A percentile compares a stretch with the other conserved stretches of the same genome.
Evolutionary conservation across 2,797 vertebrate species (phyloP).

Genomic region (Platyrinchus mystaceus): DNA sequence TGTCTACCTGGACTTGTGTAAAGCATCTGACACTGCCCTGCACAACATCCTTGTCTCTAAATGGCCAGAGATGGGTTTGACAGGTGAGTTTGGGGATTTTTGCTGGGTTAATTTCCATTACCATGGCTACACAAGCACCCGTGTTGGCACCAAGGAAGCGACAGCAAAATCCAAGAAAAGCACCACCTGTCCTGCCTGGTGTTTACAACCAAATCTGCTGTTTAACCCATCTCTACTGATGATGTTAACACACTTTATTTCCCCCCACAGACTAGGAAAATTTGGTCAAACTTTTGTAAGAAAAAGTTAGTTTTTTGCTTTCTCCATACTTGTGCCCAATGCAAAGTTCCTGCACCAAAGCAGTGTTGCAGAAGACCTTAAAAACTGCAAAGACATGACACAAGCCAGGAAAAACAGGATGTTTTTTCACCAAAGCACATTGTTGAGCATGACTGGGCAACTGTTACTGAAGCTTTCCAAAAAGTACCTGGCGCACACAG

Average conservation of each 20-base stretch:
- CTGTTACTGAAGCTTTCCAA: neutral
- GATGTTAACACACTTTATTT: rapidly evolving
- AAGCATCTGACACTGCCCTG: neutral
- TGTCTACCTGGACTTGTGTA: neutral
- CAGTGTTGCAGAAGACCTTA: rapidly evolving
- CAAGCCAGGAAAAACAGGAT: neutral
- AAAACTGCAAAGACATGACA: neutral
- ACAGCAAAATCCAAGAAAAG: neutral
- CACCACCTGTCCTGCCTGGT: neutral
- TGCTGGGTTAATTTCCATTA: neutral
- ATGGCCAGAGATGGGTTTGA: neutral
- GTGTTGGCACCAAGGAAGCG: neutral
- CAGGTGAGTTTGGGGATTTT: neutral
- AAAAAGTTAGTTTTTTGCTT: neutral
- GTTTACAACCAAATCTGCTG: neutral
- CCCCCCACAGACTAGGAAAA: neutral
- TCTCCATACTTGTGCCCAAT: neutral
- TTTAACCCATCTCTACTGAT: neutral
- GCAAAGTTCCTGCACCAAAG: neutral
- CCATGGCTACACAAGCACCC: neutral
- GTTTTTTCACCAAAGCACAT: neutral
- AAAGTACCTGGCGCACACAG: neutral
- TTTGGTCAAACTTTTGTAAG: neutral
- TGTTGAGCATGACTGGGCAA: neutral
- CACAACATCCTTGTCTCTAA: neutral